phyloP scores from a whole-genome alignment of 1,140 invertebrate species.

The Nasonia longicornis region DNA sequence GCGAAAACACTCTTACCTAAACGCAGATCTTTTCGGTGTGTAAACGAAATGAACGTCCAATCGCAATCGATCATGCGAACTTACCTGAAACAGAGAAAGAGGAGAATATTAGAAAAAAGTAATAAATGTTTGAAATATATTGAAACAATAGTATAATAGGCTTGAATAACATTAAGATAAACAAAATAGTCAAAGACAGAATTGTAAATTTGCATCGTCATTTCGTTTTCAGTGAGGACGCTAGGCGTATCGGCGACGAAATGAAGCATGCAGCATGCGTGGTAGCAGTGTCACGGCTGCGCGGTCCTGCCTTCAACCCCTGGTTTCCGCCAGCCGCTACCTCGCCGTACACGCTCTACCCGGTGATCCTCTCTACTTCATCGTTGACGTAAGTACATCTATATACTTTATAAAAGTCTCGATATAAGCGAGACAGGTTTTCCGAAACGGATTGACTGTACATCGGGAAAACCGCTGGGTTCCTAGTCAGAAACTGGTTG shows the following conservation, averaged over 20 bases:
- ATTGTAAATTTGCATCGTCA: background rate
- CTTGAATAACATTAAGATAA: too few species aligned
- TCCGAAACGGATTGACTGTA: background rate
- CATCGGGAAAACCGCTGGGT: background rate
- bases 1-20: background rate
- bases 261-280: slow-evolving; percentile 71
- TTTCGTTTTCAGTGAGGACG: slow-evolving; percentile 63
- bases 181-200: background rate
- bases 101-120: too few species aligned
- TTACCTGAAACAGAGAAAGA: background rate
- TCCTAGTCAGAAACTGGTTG: background rate
- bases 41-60: background rate
- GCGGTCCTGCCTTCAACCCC: slow-evolving; percentile 71
- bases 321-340: slow-evolving; percentile 73
- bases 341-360: slow-evolving; percentile 74
- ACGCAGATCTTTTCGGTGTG: background rate
- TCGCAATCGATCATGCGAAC: background rate
- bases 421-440: background rate
- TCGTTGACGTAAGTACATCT: slow-evolving; percentile 70
- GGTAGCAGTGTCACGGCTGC: slow-evolving; percentile 71
- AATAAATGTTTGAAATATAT: too few species aligned
- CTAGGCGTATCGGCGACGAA: slow-evolving; percentile 69
- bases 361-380: slow-evolving; percentile 75
- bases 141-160: too few species aligned
- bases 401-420: too few species aligned